Evolutionary conservation across 2,888 invertebrate genomes (phyloP).

Genomic region (Emmelina monodactyla): DNA sequence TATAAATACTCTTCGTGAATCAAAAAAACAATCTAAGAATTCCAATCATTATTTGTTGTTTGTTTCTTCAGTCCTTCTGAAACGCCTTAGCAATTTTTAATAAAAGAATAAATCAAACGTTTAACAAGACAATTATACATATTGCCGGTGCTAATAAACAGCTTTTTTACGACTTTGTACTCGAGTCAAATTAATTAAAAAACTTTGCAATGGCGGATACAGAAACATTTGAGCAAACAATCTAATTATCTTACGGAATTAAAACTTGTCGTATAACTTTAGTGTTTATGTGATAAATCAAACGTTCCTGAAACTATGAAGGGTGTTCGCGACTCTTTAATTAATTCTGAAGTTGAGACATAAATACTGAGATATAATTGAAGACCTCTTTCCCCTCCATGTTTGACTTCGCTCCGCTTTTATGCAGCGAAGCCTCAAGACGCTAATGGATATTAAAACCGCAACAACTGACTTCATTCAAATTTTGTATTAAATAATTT

Average conservation of each 20-base stretch:
- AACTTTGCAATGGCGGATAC: background rate
- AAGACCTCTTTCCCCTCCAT: slow-evolving; percentile 23
- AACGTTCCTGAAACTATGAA: background rate
- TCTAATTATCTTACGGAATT: background rate
- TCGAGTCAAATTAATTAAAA: background rate
- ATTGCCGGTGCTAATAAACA: too few species aligned
- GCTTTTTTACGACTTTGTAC: background rate
- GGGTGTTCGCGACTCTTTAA: slow-evolving; percentile 24
- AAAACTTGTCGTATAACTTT: slow-evolving; percentile 15
- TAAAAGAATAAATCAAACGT: too few species aligned
- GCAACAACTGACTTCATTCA: too few species aligned
- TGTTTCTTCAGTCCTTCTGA: too few species aligned
- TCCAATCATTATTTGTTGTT: too few species aligned
- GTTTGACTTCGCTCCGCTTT: slow-evolving; percentile 1
- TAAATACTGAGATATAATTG: slow-evolving; percentile 35
- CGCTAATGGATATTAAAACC: slow-evolving; percentile 44
- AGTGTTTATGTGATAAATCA: slow-evolving; percentile 28
- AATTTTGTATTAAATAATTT: too few species aligned
- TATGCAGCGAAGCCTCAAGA: slow-evolving; percentile 14
- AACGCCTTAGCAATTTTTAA: too few species aligned
- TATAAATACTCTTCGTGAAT: too few species aligned
- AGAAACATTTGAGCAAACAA: background rate
- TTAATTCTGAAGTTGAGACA: slow-evolving; percentile 33
- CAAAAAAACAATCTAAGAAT: too few species aligned
- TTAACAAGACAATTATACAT: too few species aligned